Evolutionary conservation across 2,797 vertebrate genomes (phyloP).

Genomic region (Miichthys miiuy): DNA sequence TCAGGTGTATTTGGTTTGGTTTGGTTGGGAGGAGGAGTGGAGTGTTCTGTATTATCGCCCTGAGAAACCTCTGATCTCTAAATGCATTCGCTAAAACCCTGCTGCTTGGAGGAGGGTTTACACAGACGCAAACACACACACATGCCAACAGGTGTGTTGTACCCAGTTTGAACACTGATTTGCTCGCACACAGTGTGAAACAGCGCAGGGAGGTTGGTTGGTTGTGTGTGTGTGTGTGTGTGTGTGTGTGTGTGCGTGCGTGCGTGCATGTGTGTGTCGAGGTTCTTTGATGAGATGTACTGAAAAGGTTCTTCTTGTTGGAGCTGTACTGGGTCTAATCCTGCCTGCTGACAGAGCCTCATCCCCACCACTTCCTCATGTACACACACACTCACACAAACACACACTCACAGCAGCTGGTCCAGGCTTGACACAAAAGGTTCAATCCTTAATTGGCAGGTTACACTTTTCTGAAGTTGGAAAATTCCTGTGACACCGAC

Average conservation of each 20-base stretch:
- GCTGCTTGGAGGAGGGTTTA: conserved; percentile 73
- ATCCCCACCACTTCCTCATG: conserved; percentile 71
- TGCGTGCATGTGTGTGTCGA: conserved; percentile 17
- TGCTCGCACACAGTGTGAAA: conserved; percentile 54
- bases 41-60: conserved; percentile 76
- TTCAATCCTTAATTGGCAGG: conserved; percentile 71
- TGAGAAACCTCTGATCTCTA: conserved; percentile 81
- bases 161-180: conserved; percentile 64
- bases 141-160: conserved; percentile 73
- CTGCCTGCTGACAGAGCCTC: conserved; percentile 78
- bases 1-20: conserved; percentile 82
- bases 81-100: conserved; percentile 79
- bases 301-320: conserved; percentile 74
- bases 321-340: conserved; percentile 72
- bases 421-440: conserved; percentile 64
- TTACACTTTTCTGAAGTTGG: conserved; percentile 61
- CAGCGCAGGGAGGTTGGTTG: conserved; percentile 23
- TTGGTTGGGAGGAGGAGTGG: conserved; percentile 73
- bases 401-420: conserved; percentile 59
- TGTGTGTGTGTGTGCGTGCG: conserved; percentile 24
- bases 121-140: conserved; percentile 56
- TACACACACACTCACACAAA: conserved; percentile 36
- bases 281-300: conserved; percentile 73
- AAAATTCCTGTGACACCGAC: conserved; percentile 63
- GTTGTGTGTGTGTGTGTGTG: conserved; percentile 31